Conservation (phyloP, 2,113 vertebrate species). For the Vireo altiloquus region DNA sequence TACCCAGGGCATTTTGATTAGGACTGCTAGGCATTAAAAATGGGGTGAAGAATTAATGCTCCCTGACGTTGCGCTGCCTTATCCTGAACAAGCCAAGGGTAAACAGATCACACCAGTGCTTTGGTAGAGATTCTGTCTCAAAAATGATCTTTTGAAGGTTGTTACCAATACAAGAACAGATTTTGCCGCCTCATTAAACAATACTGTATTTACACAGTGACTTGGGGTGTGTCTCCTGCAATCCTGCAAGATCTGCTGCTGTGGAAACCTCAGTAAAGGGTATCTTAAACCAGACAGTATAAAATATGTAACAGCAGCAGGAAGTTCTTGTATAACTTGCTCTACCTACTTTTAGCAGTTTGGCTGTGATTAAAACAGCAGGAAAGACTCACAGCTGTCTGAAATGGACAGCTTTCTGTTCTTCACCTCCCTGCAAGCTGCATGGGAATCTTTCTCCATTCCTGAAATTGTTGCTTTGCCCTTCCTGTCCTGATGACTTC, state of each 20-base stretch:
- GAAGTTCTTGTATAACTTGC: background rate
- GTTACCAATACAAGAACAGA: background rate
- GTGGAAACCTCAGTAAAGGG: background rate
- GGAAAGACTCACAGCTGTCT: background rate
- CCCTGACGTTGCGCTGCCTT: background rate
- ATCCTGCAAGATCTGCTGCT: background rate
- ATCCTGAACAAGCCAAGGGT: background rate
- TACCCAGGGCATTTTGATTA: background rate
- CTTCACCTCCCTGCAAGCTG: background rate
- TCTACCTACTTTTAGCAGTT: background rate
- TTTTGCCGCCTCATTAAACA: background rate
- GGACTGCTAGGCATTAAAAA: background rate
- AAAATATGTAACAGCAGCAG: background rate
- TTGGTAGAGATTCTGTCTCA: background rate
- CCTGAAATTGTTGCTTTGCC: background rate
- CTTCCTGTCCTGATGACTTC: background rate
- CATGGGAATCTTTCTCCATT: background rate
- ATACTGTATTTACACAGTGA: background rate
- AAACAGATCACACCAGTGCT: background rate
- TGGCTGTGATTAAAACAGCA: background rate
- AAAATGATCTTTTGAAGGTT: background rate
- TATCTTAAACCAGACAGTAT: background rate
- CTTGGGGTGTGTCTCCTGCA: background rate
- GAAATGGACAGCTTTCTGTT: background rate
- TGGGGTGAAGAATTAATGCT: background rate